Conservation (phyloP, 2,888 invertebrate species). For the Maniola hyperantus region DNA sequence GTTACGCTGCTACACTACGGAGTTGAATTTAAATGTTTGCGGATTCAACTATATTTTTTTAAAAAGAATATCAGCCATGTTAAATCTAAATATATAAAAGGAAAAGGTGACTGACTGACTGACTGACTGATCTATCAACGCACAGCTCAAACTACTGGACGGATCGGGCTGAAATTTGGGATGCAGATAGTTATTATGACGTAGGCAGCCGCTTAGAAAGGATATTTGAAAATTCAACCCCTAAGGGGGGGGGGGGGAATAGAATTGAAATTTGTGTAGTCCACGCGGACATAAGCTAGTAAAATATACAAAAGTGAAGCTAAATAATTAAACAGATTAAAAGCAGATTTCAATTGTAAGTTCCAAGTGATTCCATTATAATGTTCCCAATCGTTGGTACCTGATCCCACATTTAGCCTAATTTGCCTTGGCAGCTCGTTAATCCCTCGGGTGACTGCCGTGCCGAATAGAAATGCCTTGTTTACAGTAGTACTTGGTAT, state of each 20-base stretch:
- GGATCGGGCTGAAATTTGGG: too few relatives aligned
- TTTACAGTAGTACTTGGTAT: slow-evolving; percentile 26
- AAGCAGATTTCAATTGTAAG: slow-evolving; percentile 15
- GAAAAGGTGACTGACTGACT: too few relatives aligned
- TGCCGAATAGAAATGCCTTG: slow-evolving; percentile 35
- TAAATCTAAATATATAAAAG: too few relatives aligned
- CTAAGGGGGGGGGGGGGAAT: too few relatives aligned
- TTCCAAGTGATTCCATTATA: slow-evolving; percentile 1
- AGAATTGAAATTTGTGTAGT: too few relatives aligned
- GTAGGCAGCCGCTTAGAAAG: too few relatives aligned
- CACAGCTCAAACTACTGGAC: too few relatives aligned
- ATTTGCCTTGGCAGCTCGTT: slow-evolving; percentile 33
- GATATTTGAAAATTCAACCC: too few relatives aligned
- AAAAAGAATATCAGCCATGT: too few relatives aligned
- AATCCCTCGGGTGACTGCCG: slow-evolving; percentile 29
- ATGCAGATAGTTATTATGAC: too few relatives aligned
- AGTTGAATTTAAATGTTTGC: slow-evolving; percentile 6
- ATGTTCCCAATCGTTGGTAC: slow-evolving; percentile 22
- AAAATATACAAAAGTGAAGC: neutral
- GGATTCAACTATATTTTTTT: neutral
- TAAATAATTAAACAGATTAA: neutral
- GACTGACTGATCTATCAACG: too few relatives aligned
- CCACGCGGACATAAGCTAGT: too few relatives aligned
- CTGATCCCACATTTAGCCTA: slow-evolving; percentile 23
- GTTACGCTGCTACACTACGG: neutral